Base-by-base conservation (phyloP, 2,888 invertebrate genomes). In the Ormyrus nitidulus region DNA sequence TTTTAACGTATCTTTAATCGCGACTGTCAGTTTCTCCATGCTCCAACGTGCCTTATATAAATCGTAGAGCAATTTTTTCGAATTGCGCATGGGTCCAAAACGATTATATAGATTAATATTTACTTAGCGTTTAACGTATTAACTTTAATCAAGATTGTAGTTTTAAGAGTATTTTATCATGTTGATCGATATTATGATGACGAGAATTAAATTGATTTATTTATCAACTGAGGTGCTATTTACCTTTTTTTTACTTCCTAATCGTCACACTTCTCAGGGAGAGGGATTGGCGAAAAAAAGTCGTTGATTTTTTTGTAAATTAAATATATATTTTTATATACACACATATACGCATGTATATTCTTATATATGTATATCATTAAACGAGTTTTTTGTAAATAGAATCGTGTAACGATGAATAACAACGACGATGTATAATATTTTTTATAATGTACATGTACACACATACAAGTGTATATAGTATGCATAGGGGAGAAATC, bases 341-440 rank as follows among this genome's bases (percentile, higher is more conserved):
- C 74, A 77, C 65, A 77, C 73, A 65, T 74, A 77, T 70, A 80
- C 72, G 77, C 77, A 80, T 77, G 77, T 79, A 79, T 82, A 80
- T 72, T 76, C 64, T 72, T 81, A 75, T 75, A 64, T 81, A 79
- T 79, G 71, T 75, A 76, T 81, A 76, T 82, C 74, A 80, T 74
- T 82, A 80, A 78, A 80, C 77, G 74, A 77, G 68, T 61, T 78
- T 51, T 80, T 77, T 82, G 83, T 87, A 86, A 87, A 84, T 86
- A 85, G 86, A 87, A 87, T 84, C 82, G 85, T 88, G 87, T 87
- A 88, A 87, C 84, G 85, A 87, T 88, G 85, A 86, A 86, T 87
- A 88, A 88, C 88, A 89, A 88, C 86, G 84, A 87, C 83, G 82
- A 85, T 85, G 84, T 86, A 84, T 86, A 81, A 79, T 82, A 81